phyloP scores from a whole-genome alignment of 2,888 invertebrate species.

The Melanostoma scalare region DNA sequence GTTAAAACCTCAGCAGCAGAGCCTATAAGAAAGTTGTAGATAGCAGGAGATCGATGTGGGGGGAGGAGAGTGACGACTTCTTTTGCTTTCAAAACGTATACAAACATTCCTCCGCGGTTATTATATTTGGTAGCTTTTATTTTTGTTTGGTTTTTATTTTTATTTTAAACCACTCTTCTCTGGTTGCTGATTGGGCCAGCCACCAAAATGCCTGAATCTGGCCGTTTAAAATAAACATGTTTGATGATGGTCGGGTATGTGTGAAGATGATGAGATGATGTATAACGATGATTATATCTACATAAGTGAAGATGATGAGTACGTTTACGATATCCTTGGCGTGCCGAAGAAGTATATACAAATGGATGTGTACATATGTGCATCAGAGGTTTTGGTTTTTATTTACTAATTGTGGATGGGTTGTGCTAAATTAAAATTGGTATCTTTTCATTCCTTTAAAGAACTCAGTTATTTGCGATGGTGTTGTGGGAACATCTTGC shows the following conservation, averaged over 20 bases:
- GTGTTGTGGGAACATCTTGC: slow-evolving; percentile 17
- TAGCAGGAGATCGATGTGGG: not conserved
- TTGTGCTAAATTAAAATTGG: slow-evolving; percentile 24
- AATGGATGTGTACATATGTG: not conserved
- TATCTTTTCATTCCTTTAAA: not conserved
- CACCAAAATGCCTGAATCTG: slow-evolving; percentile 24
- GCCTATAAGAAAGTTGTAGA: too few relatives aligned
- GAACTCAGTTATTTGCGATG: slow-evolving; percentile 11
- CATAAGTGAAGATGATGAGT: not conserved
- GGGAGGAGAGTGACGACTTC: slow-evolving; percentile 1
- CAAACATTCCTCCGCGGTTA: slow-evolving; percentile 29
- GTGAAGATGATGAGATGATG: slow-evolving; percentile 32
- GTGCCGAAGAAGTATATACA: not conserved
- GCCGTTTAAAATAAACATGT: slow-evolving; percentile 13
- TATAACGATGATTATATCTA: slow-evolving; percentile 14
- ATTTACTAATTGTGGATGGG: not conserved
- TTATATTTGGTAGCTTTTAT: slow-evolving; percentile 32
- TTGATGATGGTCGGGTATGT: not conserved
- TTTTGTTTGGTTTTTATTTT: not conserved
- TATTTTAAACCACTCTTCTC: slow-evolving; percentile 3
- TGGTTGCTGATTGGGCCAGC: slow-evolving; percentile 46
- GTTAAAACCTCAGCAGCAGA: too few relatives aligned
- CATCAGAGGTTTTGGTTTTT: slow-evolving; percentile 13
- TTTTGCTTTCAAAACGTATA: slow-evolving; percentile 17
- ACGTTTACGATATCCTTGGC: not conserved